A percentile compares a stretch with the other conserved stretches of the same genome.
These are phyloP conservation scores for Holothuria scabra DNA, from an alignment of 53 echinoderm and acorn worm genomes.

Conservation along the genomic window DNA sequence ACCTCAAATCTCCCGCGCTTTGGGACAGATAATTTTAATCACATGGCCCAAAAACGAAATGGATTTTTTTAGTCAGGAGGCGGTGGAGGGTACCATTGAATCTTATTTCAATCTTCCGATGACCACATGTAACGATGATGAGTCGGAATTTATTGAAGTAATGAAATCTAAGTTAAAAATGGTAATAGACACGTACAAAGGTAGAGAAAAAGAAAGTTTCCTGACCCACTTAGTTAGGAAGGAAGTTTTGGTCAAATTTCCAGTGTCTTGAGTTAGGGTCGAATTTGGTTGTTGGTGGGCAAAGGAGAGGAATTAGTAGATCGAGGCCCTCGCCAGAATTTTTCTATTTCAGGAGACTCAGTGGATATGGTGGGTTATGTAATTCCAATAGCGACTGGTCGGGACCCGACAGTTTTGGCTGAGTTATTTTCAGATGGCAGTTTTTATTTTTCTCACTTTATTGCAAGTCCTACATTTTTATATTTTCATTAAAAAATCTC, in stretches of 20 bases:
- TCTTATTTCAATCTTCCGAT: constrained; percentile 26
- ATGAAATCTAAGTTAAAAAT: constrained; percentile 41
- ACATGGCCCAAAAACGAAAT: constrained; percentile 62
- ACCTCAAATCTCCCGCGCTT: constrained; percentile 66
- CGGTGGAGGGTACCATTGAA: constrained; percentile 52
- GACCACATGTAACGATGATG: constrained; percentile 17
- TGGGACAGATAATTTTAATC: constrained; percentile 65
- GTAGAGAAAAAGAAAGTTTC: constrained; percentile 26
- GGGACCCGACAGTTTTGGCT: too few relatives aligned
- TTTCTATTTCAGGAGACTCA: too few relatives aligned
- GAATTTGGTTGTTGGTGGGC: too few relatives aligned
- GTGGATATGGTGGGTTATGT: too few relatives aligned
- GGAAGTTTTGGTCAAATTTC: constrained; percentile 42
- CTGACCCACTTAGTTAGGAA: constrained; percentile 30
- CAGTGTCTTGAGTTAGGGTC: neutral
- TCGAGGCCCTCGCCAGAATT: too few relatives aligned
- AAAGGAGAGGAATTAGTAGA: too few relatives aligned
- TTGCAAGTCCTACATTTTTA: too few relatives aligned
- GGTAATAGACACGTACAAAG: constrained; percentile 41
- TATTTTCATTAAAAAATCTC: too few relatives aligned
- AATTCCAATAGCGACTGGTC: too few relatives aligned
- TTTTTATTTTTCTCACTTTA: too few relatives aligned
- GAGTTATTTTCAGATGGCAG: too few relatives aligned
- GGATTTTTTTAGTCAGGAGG: constrained; percentile 57
- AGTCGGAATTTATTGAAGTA: constrained; percentile 25